A percentile compares a stretch with the other conserved stretches of the same genome.
Evolutionary conservation across 1,140 invertebrate species (phyloP).

Genomic region (Neodiprion fabricii): DNA sequence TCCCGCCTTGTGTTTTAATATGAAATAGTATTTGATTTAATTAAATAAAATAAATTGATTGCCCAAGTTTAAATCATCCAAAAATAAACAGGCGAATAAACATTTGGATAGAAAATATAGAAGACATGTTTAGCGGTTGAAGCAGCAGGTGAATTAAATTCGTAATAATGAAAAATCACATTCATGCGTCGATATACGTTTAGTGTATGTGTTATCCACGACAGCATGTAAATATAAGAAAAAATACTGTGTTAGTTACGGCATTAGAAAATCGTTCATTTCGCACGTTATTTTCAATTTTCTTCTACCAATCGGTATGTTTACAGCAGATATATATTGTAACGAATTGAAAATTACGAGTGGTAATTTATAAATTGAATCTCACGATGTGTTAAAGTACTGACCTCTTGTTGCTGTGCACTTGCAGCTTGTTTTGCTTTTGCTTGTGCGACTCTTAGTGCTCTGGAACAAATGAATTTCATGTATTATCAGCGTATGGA

Average conservation of each 20-base stretch:
- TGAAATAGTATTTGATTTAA: conserved; percentile 27
- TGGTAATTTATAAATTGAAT: conserved; percentile 3
- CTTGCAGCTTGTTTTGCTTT: conserved; percentile 73
- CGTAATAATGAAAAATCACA: conserved; percentile 3
- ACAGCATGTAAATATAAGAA: conserved; percentile 48
- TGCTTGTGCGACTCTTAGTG: conserved; percentile 86
- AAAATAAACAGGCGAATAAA: conserved; percentile 2
- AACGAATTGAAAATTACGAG: neutral
- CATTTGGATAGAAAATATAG: conserved; percentile 5
- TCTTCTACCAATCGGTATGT: too few species aligned
- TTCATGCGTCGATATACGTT: conserved; percentile 14
- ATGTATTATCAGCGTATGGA: conserved; percentile 13
- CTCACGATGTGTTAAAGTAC: conserved; percentile 32
- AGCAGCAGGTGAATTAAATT: conserved; percentile 4
- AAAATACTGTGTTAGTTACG: conserved; percentile 32
- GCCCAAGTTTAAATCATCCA: neutral
- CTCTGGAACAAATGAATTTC: conserved; percentile 64
- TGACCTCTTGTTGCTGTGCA: conserved; percentile 79
- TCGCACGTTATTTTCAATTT: neutral
- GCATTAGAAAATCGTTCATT: conserved; percentile 11
- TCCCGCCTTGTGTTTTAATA: conserved; percentile 68
- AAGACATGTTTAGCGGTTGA: neutral
- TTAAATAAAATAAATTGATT: neutral
- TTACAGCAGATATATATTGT: too few species aligned
- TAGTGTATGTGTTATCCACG: conserved; percentile 39